phyloP scores from a whole-genome alignment of 2,797 vertebrate genomes.

The Pantherophis alleghaniensis region DNA sequence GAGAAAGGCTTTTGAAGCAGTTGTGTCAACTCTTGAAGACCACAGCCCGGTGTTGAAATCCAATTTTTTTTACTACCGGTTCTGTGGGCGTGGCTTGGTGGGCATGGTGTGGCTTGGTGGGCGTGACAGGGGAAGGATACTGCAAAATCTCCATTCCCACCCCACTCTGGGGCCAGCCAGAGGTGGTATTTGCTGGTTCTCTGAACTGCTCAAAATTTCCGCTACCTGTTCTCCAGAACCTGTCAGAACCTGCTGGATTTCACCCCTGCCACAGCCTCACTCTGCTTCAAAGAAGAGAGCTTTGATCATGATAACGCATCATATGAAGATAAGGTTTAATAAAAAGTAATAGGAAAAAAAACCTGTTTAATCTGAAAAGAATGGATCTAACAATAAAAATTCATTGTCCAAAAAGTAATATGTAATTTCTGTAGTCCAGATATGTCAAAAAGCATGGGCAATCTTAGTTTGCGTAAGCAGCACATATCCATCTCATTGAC shows the following conservation, averaged over 20 bases:
- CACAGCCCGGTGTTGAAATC: not conserved
- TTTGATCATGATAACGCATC: not conserved
- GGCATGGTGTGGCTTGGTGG: no score
- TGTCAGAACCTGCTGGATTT: no score
- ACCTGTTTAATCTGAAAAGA: not conserved
- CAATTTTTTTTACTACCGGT: no score
- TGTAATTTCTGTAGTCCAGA: conserved; percentile 13
- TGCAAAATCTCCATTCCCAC: no score
- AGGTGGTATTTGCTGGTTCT: no score
- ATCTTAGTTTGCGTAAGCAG: not conserved
- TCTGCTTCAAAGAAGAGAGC: not conserved
- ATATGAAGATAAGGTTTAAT: not conserved
- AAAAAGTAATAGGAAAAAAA: not conserved
- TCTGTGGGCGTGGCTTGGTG: no score
- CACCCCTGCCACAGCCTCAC: no score
- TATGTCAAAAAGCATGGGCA: not conserved
- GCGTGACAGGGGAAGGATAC: no score
- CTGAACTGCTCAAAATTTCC: no score
- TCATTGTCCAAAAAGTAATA: conserved; percentile 17
- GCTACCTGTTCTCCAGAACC: no score
- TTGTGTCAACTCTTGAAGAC: not conserved
- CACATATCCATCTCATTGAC: conserved; percentile 11
- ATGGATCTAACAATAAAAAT: conserved; percentile 1
- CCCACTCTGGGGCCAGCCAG: no score
- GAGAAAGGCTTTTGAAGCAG: not conserved